A percentile compares a stretch with the other conserved stretches of the same genome.
These are phyloP conservation scores for Caenorhabditis parvicauda DNA, from an alignment of 2,888 invertebrate species.

Conservation along the genomic window DNA sequence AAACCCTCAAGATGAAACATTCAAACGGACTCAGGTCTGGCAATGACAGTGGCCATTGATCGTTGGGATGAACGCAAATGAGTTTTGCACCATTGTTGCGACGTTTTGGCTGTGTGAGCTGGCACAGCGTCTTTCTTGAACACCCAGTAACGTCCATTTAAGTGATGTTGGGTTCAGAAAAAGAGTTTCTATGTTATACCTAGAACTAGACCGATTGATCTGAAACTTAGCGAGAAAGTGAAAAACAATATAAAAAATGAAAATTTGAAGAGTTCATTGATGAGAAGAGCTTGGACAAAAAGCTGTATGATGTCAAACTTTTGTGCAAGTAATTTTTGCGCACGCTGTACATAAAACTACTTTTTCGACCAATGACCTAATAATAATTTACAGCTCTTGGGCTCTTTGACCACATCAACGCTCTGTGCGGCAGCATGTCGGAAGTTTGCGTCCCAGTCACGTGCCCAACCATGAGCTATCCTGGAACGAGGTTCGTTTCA, in stretches of 20 bases:
- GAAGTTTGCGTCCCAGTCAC: slow-evolving; percentile 94
- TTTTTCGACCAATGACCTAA: too few relatives aligned
- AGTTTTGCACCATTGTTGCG: slow-evolving; percentile 4
- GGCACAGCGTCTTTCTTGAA: slow-evolving; percentile 8
- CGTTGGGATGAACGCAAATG: too few relatives aligned
- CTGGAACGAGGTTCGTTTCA: slow-evolving; percentile 68
- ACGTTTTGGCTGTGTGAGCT: slow-evolving; percentile 3
- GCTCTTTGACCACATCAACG: slow-evolving; percentile 95
- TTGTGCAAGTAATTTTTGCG: too few relatives aligned
- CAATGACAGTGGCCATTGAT: slow-evolving; percentile 3
- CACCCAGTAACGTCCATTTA: neutral
- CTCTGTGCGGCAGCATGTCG: slow-evolving; percentile 95
- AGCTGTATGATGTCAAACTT: too few relatives aligned
- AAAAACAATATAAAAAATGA: too few relatives aligned
- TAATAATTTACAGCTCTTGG: slow-evolving; percentile 50
- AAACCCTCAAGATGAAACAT: slow-evolving; percentile 3
- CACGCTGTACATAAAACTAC: too few relatives aligned
- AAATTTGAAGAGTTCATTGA: too few relatives aligned
- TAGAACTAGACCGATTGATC: too few relatives aligned
- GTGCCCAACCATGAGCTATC: slow-evolving; percentile 95
- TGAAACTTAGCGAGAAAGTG: too few relatives aligned
- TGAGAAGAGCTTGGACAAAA: too few relatives aligned
- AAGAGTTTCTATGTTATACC: too few relatives aligned
- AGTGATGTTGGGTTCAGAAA: slow-evolving; percentile 5
- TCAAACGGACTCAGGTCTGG: slow-evolving; percentile 4